Evolutionary conservation across 2,113 vertebrate genomes (phyloP).

Genomic region (Pimephales promelas): DNA sequence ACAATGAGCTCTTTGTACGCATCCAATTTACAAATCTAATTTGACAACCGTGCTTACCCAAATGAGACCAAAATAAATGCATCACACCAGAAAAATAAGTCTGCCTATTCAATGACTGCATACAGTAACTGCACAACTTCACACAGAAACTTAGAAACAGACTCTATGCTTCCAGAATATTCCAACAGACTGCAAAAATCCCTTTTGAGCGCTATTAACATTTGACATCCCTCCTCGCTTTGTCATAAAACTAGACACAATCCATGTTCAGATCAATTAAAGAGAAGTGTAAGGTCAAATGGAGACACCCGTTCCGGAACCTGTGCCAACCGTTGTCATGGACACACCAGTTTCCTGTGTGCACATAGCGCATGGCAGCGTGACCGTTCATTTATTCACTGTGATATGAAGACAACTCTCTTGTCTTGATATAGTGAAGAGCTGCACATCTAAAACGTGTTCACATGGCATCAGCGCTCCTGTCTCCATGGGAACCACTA

Average conservation of each 20-base stretch:
- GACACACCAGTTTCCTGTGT: too few species aligned
- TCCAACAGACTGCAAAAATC: neutral
- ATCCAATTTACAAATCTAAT: neutral
- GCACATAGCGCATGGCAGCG: neutral
- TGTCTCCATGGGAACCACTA: constrained; percentile 46
- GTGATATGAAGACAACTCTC: neutral
- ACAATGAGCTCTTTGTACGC: constrained; percentile 15
- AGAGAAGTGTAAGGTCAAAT: too few species aligned
- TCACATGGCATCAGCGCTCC: neutral
- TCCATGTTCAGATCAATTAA: neutral
- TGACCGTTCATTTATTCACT: neutral
- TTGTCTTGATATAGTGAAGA: neutral
- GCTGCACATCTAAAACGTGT: neutral
- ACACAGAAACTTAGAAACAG: neutral
- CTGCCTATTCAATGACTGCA: neutral
- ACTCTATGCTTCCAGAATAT: neutral
- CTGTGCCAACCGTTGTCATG: too few species aligned
- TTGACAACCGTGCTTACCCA: constrained; percentile 2
- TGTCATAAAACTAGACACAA: neutral
- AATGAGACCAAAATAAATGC: neutral
- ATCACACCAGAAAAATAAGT: neutral
- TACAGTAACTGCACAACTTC: neutral
- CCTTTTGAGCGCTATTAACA: too few species aligned
- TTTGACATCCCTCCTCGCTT: too few species aligned
- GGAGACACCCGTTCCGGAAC: too few species aligned